Evolutionary conservation across 2,113 vertebrate species (phyloP).

Genomic region (Entomyzon cyanotis): DNA sequence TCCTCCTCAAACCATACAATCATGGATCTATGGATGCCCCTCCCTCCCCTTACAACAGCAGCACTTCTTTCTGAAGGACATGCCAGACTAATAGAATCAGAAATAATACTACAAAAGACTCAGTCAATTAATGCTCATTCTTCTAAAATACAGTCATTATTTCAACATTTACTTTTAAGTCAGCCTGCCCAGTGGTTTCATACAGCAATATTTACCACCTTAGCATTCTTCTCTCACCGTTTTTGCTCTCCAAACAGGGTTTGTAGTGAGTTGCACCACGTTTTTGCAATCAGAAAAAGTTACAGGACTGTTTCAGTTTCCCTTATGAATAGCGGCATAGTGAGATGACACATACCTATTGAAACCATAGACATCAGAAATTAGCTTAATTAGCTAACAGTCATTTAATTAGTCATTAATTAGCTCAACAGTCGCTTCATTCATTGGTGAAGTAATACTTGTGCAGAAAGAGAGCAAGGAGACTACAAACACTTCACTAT

Average conservation of each 20-base stretch:
- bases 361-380: neutral
- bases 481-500: slow-evolving; percentile 27
- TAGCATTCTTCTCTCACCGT: neutral
- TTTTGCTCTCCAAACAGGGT: neutral
- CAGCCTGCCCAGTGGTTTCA: neutral
- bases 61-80: neutral
- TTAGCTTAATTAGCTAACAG: neutral
- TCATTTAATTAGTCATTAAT: neutral
- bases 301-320: neutral
- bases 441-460: neutral
- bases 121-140: neutral
- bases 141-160: neutral
- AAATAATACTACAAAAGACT: neutral
- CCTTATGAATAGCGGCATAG: neutral
- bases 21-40: neutral
- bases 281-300: neutral
- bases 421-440: neutral
- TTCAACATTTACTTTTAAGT: neutral
- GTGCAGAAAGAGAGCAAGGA: neutral
- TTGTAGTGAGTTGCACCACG: neutral
- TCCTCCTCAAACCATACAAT: neutral
- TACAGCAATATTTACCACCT: neutral
- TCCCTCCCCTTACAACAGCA: neutral
- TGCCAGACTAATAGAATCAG: neutral
- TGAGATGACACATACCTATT: neutral